These are phyloP conservation scores for Phrynocephalus versicolor DNA, from an alignment of 2,113 vertebrate genomes.

Conservation along the genomic window DNA sequence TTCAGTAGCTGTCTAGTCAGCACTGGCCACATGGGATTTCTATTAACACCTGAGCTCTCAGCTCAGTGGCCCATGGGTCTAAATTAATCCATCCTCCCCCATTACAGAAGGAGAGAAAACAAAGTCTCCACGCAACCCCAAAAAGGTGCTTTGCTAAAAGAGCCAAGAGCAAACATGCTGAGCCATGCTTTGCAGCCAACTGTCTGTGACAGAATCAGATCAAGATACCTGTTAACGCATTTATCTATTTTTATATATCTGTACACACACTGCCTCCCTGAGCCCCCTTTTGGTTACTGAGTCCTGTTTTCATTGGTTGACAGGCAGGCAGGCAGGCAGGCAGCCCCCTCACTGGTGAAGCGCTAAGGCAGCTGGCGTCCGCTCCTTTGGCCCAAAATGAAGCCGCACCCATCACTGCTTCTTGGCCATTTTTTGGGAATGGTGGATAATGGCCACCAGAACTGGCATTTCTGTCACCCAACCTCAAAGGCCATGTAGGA, in stretches of 20 bases:
- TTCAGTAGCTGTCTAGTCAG: constrained; percentile 94
- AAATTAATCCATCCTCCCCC: constrained; percentile 85
- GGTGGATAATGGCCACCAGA: background rate
- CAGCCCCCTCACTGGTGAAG: background rate
- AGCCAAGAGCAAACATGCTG: constrained; percentile 67
- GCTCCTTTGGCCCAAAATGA: background rate
- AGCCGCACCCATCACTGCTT: background rate
- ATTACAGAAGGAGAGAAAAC: constrained; percentile 78
- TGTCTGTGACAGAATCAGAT: constrained; percentile 29
- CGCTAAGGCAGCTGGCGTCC: too few species aligned
- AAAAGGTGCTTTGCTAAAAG: constrained; percentile 70
- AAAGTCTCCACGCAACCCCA: constrained; percentile 85
- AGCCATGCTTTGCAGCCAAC: constrained; percentile 47
- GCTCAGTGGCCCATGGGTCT: constrained; percentile 70
- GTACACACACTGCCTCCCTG: too few species aligned
- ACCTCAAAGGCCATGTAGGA: background rate
- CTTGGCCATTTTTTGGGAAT: background rate
- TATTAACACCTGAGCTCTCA: constrained; percentile 82
- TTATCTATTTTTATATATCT: constrained; percentile 26
- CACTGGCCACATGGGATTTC: constrained; percentile 88
- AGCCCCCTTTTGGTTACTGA: background rate
- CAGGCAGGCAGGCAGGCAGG: background rate
- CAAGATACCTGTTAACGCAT: background rate
- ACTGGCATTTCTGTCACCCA: background rate
- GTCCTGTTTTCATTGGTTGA: background rate